These are phyloP conservation scores for Saimiri boliviensis DNA, from an alignment of 2,113 vertebrate genomes.

Conservation along the genomic window DNA sequence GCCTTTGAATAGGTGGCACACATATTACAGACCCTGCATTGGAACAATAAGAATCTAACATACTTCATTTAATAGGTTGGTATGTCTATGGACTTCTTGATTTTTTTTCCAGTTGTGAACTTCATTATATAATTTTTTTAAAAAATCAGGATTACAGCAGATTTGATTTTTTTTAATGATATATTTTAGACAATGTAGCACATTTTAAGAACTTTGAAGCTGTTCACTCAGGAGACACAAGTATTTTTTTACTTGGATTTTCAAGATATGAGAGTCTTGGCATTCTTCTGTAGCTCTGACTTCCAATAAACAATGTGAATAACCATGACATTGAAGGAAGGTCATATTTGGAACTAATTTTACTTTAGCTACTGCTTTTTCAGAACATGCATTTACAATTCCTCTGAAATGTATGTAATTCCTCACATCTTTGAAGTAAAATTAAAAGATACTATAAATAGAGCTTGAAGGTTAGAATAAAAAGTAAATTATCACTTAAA, in stretches of 20 bases:
- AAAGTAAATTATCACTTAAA: background rate
- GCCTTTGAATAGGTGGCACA: background rate
- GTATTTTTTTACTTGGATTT: constrained; percentile 11
- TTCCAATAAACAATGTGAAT: background rate
- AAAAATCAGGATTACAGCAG: background rate
- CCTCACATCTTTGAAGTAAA: background rate
- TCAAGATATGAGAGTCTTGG: constrained; percentile 22
- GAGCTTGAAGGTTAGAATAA: background rate
- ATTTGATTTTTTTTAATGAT: background rate
- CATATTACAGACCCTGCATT: background rate
- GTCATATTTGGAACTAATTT: constrained; percentile 31
- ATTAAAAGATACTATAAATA: background rate
- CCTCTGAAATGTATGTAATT: background rate
- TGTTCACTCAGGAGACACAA: background rate
- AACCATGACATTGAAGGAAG: background rate
- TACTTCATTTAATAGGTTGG: background rate
- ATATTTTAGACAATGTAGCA: background rate
- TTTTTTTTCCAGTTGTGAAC: background rate
- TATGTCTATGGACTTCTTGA: background rate
- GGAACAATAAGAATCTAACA: constrained; percentile 17
- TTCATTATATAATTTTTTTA: background rate
- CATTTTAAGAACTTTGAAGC: constrained; percentile 26
- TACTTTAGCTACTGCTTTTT: background rate
- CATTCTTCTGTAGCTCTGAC: background rate
- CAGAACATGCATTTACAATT: background rate